A percentile compares a stretch with the other conserved stretches of the same genome.
These are phyloP conservation scores for Crotalus horridus DNA, from an alignment of 2,113 vertebrate species.

Conservation along the genomic window DNA sequence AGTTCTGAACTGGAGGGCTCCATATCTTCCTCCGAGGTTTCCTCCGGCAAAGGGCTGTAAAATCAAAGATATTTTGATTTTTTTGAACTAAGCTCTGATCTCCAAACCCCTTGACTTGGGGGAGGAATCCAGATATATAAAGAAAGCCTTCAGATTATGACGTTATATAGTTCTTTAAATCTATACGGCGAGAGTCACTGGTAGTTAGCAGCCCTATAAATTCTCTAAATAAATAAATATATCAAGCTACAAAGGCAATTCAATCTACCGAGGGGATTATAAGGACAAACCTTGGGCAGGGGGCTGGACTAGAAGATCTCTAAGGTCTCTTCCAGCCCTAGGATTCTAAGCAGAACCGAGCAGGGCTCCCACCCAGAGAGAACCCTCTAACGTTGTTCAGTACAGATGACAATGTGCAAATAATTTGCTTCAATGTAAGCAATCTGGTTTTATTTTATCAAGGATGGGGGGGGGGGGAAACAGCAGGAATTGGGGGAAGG, in stretches of 20 bases:
- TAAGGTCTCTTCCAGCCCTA: neutral
- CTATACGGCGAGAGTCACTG: no score
- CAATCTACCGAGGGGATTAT: neutral
- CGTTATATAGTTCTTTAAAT: neutral
- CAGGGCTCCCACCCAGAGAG: neutral
- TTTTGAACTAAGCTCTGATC: neutral
- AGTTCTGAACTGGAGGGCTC: neutral
- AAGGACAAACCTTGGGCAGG: neutral
- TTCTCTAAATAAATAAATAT: neutral
- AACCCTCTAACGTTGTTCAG: neutral
- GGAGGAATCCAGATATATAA: neutral
- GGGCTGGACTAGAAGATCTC: neutral
- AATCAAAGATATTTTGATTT: no score
- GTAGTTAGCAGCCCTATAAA: neutral
- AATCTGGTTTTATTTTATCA: neutral
- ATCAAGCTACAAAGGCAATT: neutral
- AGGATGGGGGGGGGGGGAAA: rapidly evolving
- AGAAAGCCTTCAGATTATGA: neutral
- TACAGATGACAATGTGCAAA: neutral
- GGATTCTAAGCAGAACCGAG: neutral
- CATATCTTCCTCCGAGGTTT: slow-evolving; percentile 28
- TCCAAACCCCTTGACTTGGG: neutral
- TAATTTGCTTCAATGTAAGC: neutral
- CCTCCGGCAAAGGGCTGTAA: slow-evolving; percentile 62
- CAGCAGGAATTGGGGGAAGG: neutral